These are phyloP conservation scores for Eidolon dupreanum DNA, from an alignment of 2,797 vertebrate genomes.

Conservation along the genomic window DNA sequence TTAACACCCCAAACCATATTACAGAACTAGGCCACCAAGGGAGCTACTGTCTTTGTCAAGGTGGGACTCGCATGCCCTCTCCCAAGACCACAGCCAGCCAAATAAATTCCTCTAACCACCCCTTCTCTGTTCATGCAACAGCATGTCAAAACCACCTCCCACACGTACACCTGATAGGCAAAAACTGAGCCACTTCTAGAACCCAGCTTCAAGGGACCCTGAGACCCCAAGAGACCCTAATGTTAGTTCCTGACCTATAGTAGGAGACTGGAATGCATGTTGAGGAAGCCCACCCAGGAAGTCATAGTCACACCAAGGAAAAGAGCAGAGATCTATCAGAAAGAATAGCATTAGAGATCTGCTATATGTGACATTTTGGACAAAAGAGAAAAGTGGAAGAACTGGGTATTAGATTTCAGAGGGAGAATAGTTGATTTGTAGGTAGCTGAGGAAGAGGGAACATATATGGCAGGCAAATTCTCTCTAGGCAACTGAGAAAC, in stretches of 20 bases:
- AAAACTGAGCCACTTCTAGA: not conserved
- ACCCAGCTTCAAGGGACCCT: not conserved
- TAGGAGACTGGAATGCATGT: not conserved
- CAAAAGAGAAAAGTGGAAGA: too few relatives aligned
- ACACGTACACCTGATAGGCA: not conserved
- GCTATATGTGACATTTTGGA: not conserved
- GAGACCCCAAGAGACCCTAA: not conserved
- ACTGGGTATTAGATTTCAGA: too few relatives aligned
- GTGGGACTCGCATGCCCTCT: not conserved
- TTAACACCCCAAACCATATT: not conserved
- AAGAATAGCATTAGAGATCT: not conserved
- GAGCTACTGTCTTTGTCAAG: not conserved
- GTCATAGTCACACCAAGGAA: fast-evolving
- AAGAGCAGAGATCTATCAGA: not conserved
- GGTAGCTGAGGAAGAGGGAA: too few relatives aligned
- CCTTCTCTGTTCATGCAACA: not conserved
- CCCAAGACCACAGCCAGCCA: not conserved
- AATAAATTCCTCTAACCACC: not conserved
- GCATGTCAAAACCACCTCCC: not conserved
- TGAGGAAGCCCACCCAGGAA: not conserved
- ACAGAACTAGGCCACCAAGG: not conserved
- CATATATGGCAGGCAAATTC: too few relatives aligned
- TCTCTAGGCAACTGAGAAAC: too few relatives aligned
- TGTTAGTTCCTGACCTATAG: not conserved
- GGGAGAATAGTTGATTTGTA: too few relatives aligned